Conservation (phyloP, 2,888 invertebrate species). For the Ferrisia virgata region DNA sequence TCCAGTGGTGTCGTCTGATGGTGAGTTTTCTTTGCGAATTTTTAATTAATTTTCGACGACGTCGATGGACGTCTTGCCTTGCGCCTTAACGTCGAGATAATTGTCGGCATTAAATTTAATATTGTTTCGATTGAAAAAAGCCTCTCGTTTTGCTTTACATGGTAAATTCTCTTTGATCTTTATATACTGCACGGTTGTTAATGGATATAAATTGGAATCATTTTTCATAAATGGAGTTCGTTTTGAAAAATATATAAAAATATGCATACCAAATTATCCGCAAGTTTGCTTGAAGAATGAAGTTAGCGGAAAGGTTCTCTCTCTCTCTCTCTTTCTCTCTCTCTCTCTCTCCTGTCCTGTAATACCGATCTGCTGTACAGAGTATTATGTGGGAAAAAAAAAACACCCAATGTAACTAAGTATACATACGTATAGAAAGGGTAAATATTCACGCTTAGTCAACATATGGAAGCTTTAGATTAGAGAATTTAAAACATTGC, state of each 20-base stretch:
- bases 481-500: constrained; percentile 3
- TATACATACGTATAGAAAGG: background rate
- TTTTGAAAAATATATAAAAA: background rate
- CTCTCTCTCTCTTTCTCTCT: too few species aligned
- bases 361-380: too few species aligned
- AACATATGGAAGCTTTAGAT: background rate
- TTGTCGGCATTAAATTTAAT: background rate
- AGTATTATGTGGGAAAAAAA: background rate
- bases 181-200: too few species aligned
- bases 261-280: background rate
- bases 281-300: background rate
- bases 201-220: background rate
- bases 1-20: background rate
- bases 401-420: background rate
- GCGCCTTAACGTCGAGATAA: background rate
- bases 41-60: background rate
- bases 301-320: too few species aligned
- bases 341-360: too few species aligned
- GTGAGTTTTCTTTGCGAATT: background rate
- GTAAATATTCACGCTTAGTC: constrained; percentile 2
- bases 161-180: background rate
- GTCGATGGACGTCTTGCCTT: too few species aligned
- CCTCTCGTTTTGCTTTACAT: background rate
- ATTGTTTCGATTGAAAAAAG: background rate
- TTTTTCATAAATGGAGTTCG: background rate